Conservation (phyloP, 1,140 invertebrate species). For the Periplaneta americana region DNA sequence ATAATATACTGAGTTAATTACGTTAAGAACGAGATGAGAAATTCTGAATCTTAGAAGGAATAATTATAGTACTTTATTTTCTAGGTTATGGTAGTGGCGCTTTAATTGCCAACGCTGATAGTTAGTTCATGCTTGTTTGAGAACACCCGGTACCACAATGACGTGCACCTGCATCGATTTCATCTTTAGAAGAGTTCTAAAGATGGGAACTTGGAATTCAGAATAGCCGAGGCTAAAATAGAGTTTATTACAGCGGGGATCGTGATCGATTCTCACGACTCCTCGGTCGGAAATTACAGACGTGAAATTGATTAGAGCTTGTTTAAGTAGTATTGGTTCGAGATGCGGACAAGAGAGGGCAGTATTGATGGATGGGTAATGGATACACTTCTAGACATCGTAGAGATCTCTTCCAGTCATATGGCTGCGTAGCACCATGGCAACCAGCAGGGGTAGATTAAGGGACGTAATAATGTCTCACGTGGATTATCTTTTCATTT, state of each 20-base stretch:
- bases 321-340: background rate
- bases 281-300: background rate
- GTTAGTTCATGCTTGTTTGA: background rate
- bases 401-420: too few species aligned
- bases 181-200: background rate
- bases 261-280: background rate
- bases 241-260: background rate
- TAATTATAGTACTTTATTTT: too few species aligned
- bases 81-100: too few species aligned
- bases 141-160: background rate
- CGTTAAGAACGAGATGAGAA: too few species aligned
- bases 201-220: background rate
- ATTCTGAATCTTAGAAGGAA: too few species aligned
- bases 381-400: too few species aligned
- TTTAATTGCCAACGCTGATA: too few species aligned
- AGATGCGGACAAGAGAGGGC: background rate
- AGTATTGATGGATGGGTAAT: background rate
- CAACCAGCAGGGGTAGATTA: background rate
- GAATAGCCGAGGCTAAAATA: background rate
- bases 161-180: background rate
- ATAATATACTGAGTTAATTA: too few species aligned
- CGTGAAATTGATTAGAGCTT: background rate
- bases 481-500: too few species aligned
- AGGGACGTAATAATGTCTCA: background rate
- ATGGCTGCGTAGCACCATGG: background rate